These are phyloP conservation scores for Ranitomeya variabilis DNA, from an alignment of 2,113 vertebrate species.

Conservation along the genomic window DNA sequence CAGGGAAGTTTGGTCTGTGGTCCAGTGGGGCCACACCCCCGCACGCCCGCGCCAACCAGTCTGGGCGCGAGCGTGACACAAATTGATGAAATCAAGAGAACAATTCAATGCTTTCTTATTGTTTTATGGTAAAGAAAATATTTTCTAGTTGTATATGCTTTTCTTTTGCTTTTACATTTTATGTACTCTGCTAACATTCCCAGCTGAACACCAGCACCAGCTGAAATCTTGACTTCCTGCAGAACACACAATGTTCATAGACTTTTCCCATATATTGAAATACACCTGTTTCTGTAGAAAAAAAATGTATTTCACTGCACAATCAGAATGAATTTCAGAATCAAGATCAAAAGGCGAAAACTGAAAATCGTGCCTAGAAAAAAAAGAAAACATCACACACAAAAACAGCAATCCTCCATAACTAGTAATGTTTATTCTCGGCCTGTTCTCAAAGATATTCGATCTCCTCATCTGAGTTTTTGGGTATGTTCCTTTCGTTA, in stretches of 20 bases:
- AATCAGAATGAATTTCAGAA: slow-evolving; percentile 43
- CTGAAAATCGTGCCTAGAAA: slow-evolving; percentile 23
- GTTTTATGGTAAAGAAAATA: background rate
- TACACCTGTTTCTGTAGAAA: slow-evolving; percentile 11
- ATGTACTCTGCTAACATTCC: background rate
- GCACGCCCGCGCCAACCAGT: too few species aligned
- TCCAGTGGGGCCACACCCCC: too few species aligned
- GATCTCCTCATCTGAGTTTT: slow-evolving; percentile 25
- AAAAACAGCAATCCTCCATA: background rate
- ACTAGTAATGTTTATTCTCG: background rate
- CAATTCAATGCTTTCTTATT: background rate
- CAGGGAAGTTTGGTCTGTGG: too few species aligned
- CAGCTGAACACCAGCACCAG: background rate
- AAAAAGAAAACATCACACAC: background rate
- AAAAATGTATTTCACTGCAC: slow-evolving; percentile 24
- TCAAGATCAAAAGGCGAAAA: slow-evolving; percentile 33
- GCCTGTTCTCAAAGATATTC: background rate
- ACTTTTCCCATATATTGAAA: slow-evolving; percentile 36
- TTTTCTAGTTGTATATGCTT: background rate
- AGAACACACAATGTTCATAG: slow-evolving; percentile 8
- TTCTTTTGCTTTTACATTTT: background rate
- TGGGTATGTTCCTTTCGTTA: slow-evolving; percentile 18
- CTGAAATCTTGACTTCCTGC: slow-evolving; percentile 10
- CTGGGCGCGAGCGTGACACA: too few species aligned
- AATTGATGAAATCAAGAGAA: too few species aligned